Evolutionary conservation across 2,113 vertebrate species (phyloP).

Genomic region (Marcusenius ussheri): DNA sequence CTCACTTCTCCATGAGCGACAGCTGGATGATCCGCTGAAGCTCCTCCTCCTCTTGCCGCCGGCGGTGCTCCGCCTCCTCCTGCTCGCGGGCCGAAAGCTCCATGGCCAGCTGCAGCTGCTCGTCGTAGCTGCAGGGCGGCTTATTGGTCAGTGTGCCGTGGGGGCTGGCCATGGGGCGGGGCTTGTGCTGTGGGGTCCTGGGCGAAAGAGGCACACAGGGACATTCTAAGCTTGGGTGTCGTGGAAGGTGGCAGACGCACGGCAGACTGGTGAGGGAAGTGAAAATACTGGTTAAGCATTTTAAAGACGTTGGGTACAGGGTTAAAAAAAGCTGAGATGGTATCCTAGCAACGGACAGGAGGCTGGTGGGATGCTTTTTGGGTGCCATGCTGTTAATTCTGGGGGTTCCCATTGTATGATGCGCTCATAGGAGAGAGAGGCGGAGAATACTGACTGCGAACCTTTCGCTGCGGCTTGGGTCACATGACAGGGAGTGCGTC

Average conservation of each 20-base stretch:
- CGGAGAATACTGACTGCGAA: slow-evolving; percentile 48
- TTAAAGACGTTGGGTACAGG: neutral
- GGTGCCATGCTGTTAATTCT: neutral
- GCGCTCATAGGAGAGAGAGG: neutral
- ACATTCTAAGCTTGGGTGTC: neutral
- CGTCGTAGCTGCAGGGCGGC: slow-evolving; percentile 72
- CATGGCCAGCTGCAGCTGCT: slow-evolving; percentile 91
- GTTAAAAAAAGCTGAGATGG: neutral
- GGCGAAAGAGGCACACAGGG: neutral
- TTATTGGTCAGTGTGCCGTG: slow-evolving; percentile 58
- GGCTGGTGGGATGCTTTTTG: neutral
- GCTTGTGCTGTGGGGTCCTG: slow-evolving; percentile 78
- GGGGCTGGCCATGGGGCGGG: slow-evolving; percentile 45
- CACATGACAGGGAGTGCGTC: slow-evolving; percentile 71
- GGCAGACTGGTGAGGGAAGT: neutral
- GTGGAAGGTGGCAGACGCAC: neutral
- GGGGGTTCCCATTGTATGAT: neutral
- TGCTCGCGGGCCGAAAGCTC: slow-evolving; percentile 84
- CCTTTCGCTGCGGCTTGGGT: slow-evolving; percentile 79
- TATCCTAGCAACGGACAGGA: neutral
- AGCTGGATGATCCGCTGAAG: slow-evolving; percentile 86
- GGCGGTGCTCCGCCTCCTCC: slow-evolving; percentile 72
- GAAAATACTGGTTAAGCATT: neutral
- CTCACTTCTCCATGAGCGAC: slow-evolving; percentile 86
- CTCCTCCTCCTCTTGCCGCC: slow-evolving; percentile 80